These are phyloP conservation scores for Neogobius melanostomus DNA, from an alignment of 2,113 vertebrate genomes.

Conservation along the genomic window DNA sequence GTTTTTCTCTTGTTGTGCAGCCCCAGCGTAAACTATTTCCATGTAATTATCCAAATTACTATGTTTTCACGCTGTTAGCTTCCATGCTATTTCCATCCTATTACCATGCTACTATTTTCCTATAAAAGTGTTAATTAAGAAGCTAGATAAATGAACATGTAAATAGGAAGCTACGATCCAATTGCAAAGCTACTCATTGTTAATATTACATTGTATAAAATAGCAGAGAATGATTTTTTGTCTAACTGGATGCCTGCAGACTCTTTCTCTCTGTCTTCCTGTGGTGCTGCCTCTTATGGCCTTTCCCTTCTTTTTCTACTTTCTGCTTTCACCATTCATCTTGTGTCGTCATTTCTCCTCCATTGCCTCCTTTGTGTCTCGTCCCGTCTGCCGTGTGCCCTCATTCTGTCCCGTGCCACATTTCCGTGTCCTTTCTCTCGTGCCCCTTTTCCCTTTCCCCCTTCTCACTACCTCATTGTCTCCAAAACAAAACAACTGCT, in stretches of 20 bases:
- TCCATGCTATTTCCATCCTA: too few species aligned
- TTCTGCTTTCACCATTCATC: constrained; percentile 66
- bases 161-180: too few species aligned
- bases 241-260: constrained; percentile 17
- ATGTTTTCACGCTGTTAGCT: too few species aligned
- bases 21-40: too few species aligned
- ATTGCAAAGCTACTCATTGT: neutral
- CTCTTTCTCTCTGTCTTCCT: constrained; percentile 42
- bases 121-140: too few species aligned
- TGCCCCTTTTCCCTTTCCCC: constrained; percentile 21
- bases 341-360: constrained; percentile 19
- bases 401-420: constrained; percentile 15
- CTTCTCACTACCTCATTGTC: constrained; percentile 71
- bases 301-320: constrained; percentile 71
- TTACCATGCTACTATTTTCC: too few species aligned
- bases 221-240: too few species aligned
- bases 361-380: constrained; percentile 26
- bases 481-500: constrained; percentile 80
- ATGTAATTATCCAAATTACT: too few species aligned
- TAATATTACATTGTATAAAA: neutral
- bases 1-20: too few species aligned
- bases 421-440: constrained; percentile 28
- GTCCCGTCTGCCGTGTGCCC: constrained; percentile 6
- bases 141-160: too few species aligned
- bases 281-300: constrained; percentile 67